phyloP scores from a whole-genome alignment of 2,888 invertebrate species.

The Blastobasis adustella region DNA sequence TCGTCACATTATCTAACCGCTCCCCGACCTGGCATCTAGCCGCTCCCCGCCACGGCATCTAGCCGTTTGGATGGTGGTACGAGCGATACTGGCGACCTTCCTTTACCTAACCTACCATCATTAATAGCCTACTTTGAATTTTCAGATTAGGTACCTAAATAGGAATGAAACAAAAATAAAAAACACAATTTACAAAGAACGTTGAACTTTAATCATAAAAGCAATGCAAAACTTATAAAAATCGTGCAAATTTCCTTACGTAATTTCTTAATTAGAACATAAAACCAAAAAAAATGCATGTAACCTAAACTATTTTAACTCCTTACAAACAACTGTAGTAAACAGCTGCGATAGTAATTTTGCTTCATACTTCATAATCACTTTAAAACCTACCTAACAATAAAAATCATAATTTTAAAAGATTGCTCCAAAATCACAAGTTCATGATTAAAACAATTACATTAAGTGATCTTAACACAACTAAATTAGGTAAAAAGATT shows the following conservation, averaged over 20 bases:
- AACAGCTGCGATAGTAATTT: too few species aligned
- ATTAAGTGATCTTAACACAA: conserved; percentile 26
- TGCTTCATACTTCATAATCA: conserved; percentile 39
- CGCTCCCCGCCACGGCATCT: too few species aligned
- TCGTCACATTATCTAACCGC: too few species aligned
- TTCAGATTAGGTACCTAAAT: neutral
- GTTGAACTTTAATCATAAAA: conserved; percentile 49
- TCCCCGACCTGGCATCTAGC: too few species aligned
- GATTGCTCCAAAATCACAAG: conserved; percentile 54
- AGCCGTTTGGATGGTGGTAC: too few species aligned
- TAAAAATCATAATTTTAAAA: conserved; percentile 25
- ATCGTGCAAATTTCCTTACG: conserved; percentile 43
- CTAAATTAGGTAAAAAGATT: conserved; percentile 35
- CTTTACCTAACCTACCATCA: too few species aligned
- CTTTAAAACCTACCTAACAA: conserved; percentile 20
- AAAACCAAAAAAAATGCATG: conserved; percentile 35
- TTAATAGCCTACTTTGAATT: too few species aligned
- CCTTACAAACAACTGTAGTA: neutral
- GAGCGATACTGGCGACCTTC: too few species aligned
- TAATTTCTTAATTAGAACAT: conserved; percentile 25
- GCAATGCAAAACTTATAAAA: conserved; percentile 47
- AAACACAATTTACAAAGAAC: conserved; percentile 12
- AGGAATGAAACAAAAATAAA: conserved; percentile 14
- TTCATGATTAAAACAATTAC: conserved; percentile 67
- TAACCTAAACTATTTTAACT: conserved; percentile 22